Conservation (phyloP, 2,888 invertebrate species). For the Malachius bipustulatus region DNA sequence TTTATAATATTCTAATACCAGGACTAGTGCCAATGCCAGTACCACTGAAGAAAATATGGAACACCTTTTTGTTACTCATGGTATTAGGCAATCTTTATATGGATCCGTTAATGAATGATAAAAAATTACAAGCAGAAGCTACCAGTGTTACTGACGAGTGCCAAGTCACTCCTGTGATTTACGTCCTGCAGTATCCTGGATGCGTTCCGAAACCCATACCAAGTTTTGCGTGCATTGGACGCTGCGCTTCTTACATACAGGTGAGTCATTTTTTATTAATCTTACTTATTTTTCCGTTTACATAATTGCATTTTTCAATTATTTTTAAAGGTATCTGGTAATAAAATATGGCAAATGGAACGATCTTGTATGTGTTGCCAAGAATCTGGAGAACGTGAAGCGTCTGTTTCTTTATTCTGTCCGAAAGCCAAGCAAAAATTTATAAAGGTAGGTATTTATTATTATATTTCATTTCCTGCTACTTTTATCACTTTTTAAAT, state of each 20-base stretch:
- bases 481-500: too few species aligned
- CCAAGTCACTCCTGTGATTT: constrained; percentile 83
- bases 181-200: constrained; percentile 81
- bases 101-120: constrained; percentile 28
- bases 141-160: constrained; percentile 58
- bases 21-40: too few species aligned
- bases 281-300: too few species aligned
- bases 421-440: constrained; percentile 79
- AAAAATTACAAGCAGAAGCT: constrained; percentile 26
- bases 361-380: constrained; percentile 92
- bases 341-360: constrained; percentile 95
- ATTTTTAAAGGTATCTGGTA: constrained; percentile 68
- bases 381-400: constrained; percentile 85
- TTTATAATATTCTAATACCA: too few species aligned
- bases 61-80: constrained; percentile 22
- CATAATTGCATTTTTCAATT: neutral
- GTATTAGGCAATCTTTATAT: constrained; percentile 32
- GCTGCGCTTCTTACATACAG: constrained; percentile 86
- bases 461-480: too few species aligned
- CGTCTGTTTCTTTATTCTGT: constrained; percentile 76
- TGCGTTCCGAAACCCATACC: constrained; percentile 89
- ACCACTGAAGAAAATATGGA: too few species aligned
- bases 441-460: constrained; percentile 75
- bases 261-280: too few species aligned
- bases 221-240: constrained; percentile 84